A percentile compares a stretch with the other conserved stretches of the same genome.
Conservation (phyloP, 2,113 vertebrate genomes). For the Lichenostomus cassidix region DNA sequence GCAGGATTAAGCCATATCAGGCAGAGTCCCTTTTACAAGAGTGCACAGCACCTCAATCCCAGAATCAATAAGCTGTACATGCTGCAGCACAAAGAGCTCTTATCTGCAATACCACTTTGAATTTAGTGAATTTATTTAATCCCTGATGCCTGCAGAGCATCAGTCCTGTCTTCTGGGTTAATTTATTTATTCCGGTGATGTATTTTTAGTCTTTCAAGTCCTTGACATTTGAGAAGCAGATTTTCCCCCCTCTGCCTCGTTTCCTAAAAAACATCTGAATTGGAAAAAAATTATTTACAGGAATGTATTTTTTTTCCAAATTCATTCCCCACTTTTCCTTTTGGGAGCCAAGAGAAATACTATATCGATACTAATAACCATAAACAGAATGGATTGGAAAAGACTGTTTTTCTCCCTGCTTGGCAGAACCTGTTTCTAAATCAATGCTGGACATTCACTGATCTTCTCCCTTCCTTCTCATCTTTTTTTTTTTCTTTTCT, state of each 20-base stretch:
- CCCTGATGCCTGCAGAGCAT: slow-evolving; percentile 42
- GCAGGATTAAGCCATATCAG: neutral
- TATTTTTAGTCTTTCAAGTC: slow-evolving; percentile 52
- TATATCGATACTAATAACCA: neutral
- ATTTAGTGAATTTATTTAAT: slow-evolving; percentile 54
- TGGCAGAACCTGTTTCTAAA: neutral
- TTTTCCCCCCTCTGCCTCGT: neutral
- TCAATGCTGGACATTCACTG: neutral
- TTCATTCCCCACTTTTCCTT: neutral
- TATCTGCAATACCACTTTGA: slow-evolving; percentile 54
- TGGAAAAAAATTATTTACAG: neutral
- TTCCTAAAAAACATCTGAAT: neutral
- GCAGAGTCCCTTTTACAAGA: slow-evolving; percentile 13
- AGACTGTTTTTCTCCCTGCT: neutral
- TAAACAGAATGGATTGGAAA: neutral
- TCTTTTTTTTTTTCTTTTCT: neutral
- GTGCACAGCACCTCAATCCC: slow-evolving; percentile 42
- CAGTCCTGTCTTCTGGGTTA: slow-evolving; percentile 33
- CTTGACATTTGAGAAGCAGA: slow-evolving; percentile 30
- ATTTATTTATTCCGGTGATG: slow-evolving; percentile 48
- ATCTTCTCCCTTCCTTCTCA: neutral
- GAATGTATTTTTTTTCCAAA: neutral
- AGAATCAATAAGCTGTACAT: slow-evolving; percentile 56
- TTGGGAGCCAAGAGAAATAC: neutral
- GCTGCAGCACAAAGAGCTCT: slow-evolving; percentile 59